Evolutionary conservation across 2,113 vertebrate species (phyloP).

Genomic region (Mobula birostris): DNA sequence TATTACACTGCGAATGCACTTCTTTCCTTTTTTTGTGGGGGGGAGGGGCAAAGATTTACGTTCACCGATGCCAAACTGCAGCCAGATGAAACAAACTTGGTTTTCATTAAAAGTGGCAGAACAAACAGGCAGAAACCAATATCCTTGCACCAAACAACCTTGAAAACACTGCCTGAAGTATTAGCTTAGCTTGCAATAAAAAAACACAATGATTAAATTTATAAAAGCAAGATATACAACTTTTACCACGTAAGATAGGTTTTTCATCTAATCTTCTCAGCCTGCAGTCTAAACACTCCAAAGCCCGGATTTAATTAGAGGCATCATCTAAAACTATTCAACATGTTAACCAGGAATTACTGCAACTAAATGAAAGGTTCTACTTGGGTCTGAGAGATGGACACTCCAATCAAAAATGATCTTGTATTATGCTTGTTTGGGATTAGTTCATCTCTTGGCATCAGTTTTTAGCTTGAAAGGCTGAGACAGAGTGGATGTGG

Average conservation of each 20-base stretch:
- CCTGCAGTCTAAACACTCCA: not conserved
- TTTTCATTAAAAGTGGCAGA: not conserved
- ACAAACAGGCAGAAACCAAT: not conserved
- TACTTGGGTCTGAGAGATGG: not conserved
- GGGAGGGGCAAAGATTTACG: too few relatives aligned
- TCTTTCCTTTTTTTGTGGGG: too few relatives aligned
- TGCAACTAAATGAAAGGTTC: not conserved
- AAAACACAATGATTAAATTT: constrained; percentile 26
- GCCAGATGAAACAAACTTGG: not conserved
- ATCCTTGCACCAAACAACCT: not conserved
- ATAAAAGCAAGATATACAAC: constrained; percentile 19
- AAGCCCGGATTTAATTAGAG: not conserved
- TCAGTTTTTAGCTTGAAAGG: too few relatives aligned
- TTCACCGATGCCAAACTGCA: not conserved
- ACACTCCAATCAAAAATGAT: not conserved
- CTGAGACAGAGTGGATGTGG: too few relatives aligned
- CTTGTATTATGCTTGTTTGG: not conserved
- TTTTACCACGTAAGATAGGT: not conserved
- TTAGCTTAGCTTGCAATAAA: not conserved
- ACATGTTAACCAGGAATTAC: not conserved
- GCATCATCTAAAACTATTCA: not conserved
- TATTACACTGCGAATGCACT: too few relatives aligned
- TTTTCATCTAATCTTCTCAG: not conserved
- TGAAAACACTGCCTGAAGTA: not conserved
- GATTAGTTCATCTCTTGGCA: too few relatives aligned